phyloP scores from a whole-genome alignment of 2,113 vertebrate species.

The Willisornis vidua region DNA sequence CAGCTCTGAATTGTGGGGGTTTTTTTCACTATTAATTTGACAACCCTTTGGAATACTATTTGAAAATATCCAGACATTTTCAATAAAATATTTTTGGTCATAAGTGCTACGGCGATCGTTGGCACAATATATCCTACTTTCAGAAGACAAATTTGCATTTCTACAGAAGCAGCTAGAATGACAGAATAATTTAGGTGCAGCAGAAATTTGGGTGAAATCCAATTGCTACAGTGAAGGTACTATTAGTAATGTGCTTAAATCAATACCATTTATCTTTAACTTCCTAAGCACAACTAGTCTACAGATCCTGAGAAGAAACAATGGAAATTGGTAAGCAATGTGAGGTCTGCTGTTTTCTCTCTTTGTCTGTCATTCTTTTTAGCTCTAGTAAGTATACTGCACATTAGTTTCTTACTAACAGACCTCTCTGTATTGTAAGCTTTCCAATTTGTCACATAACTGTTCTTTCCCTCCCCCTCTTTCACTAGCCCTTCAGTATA shows the following conservation, averaged over 20 bases:
- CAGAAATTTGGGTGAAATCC: slow-evolving; percentile 51
- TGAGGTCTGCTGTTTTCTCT: background rate
- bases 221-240: background rate
- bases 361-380: background rate
- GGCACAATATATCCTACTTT: slow-evolving; percentile 32
- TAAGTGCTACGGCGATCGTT: background rate
- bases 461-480: background rate
- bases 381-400: background rate
- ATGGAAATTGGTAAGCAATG: background rate
- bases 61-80: slow-evolving; percentile 47
- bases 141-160: slow-evolving; percentile 47
- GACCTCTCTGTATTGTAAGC: background rate
- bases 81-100: slow-evolving; percentile 46
- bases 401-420: background rate
- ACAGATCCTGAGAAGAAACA: slow-evolving; percentile 4
- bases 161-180: slow-evolving; percentile 25
- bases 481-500: background rate
- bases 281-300: slow-evolving; percentile 24
- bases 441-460: background rate
- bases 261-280: slow-evolving; percentile 49
- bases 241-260: slow-evolving; percentile 47
- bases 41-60: slow-evolving; percentile 9
- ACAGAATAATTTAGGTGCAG: slow-evolving; percentile 46
- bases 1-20: background rate
- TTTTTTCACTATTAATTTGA: background rate